Evolutionary conservation across 2,888 invertebrate genomes (phyloP).

Genomic region (Serripes groenlandicus): DNA sequence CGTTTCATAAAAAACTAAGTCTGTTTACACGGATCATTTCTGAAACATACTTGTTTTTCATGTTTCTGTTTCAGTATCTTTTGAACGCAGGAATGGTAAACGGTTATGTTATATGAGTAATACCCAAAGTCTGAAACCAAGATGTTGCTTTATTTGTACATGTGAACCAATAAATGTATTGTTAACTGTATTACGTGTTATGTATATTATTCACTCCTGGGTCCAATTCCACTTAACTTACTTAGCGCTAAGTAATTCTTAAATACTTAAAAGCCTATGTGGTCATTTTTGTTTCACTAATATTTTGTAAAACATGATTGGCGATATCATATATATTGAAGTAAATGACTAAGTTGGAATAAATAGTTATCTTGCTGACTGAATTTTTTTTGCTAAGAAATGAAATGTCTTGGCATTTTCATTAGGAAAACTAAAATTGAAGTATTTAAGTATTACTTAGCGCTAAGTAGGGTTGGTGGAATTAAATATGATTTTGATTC

Average conservation of each 20-base stretch:
- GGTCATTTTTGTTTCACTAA: not conserved
- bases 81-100: not conserved
- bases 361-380: not conserved
- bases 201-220: not conserved
- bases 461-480: not conserved
- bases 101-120: not conserved
- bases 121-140: constrained; percentile 7
- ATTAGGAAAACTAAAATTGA: too few species aligned
- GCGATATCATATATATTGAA: not conserved
- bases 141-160: not conserved
- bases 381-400: not conserved
- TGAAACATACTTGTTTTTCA: not conserved
- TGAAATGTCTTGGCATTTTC: not conserved
- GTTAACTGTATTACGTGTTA: not conserved
- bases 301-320: not conserved
- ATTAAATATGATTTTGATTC: not conserved
- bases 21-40: not conserved
- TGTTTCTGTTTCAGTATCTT: not conserved
- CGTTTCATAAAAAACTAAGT: not conserved
- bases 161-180: constrained; percentile 13
- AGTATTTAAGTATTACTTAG: too few species aligned
- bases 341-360: not conserved
- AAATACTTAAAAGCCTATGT: not conserved
- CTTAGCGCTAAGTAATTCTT: not conserved
- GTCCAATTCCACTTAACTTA: not conserved